These are phyloP conservation scores for Notamacropus eugenii DNA, from an alignment of 2,797 vertebrate species.

Conservation along the genomic window DNA sequence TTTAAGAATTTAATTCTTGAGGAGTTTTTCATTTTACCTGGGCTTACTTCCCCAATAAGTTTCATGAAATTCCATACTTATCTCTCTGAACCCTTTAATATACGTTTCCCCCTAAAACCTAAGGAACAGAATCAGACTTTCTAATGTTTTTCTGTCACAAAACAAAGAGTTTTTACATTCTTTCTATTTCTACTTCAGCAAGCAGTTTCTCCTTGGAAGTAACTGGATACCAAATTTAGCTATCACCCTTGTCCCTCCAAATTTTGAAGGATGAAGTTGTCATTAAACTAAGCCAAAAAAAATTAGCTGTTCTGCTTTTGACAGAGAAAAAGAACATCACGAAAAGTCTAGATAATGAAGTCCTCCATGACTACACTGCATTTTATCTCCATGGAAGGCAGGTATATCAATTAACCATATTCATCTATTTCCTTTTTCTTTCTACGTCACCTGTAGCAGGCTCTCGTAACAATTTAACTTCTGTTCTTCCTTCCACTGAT, in stretches of 20 bases:
- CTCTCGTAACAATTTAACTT: not conserved
- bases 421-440: not conserved
- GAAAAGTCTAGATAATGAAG: not conserved
- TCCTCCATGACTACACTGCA: not conserved
- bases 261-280: not conserved
- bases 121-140: not conserved
- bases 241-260: not conserved
- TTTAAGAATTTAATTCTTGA: not conserved
- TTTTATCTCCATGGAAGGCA: not conserved
- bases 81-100: not conserved
- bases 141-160: not conserved
- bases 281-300: not conserved
- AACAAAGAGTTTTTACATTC: not conserved
- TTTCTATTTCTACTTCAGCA: not conserved
- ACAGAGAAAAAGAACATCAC: not conserved
- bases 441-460: not conserved
- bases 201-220: not conserved
- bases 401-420: not conserved
- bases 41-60: not conserved
- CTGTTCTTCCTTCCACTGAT: not conserved
- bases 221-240: not conserved
- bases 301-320: not conserved
- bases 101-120: not conserved
- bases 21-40: not conserved
- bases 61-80: not conserved